These are phyloP conservation scores for Zapornia atra DNA, from an alignment of 2,113 vertebrate species.

Conservation along the genomic window DNA sequence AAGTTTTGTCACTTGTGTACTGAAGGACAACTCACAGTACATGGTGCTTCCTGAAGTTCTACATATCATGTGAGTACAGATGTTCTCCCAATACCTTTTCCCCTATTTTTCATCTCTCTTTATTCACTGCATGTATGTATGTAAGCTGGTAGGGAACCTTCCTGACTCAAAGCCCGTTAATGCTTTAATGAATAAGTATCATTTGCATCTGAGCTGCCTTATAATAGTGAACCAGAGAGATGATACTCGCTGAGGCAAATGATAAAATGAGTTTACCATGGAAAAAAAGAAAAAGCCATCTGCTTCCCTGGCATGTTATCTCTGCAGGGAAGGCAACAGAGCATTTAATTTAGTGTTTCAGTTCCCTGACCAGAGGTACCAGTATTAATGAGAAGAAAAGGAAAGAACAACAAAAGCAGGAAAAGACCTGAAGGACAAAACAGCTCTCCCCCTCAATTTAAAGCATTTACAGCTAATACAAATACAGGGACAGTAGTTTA, in stretches of 20 bases:
- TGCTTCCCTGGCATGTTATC: constrained; percentile 41
- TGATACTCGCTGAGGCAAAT: neutral
- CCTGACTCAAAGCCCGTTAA: neutral
- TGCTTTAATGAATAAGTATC: neutral
- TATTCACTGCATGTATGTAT: neutral
- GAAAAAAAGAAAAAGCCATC: constrained; percentile 9
- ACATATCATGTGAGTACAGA: neutral
- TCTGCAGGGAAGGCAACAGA: constrained; percentile 21
- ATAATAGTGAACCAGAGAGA: neutral
- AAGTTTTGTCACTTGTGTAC: neutral
- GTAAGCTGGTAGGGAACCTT: neutral
- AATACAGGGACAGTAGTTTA: neutral
- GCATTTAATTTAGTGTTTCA: constrained; percentile 43
- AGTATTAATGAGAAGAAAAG: neutral
- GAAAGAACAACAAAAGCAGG: neutral
- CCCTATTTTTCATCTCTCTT: neutral
- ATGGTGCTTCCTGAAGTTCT: neutral
- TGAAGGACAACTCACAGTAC: neutral
- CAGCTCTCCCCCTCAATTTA: neutral
- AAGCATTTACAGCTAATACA: neutral
- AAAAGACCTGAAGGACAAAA: neutral
- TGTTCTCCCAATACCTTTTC: neutral
- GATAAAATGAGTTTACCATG: neutral
- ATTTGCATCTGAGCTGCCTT: neutral
- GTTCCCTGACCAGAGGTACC: neutral